phyloP scores from a whole-genome alignment of 2,797 vertebrate genomes.

The Trachurus trachurus region DNA sequence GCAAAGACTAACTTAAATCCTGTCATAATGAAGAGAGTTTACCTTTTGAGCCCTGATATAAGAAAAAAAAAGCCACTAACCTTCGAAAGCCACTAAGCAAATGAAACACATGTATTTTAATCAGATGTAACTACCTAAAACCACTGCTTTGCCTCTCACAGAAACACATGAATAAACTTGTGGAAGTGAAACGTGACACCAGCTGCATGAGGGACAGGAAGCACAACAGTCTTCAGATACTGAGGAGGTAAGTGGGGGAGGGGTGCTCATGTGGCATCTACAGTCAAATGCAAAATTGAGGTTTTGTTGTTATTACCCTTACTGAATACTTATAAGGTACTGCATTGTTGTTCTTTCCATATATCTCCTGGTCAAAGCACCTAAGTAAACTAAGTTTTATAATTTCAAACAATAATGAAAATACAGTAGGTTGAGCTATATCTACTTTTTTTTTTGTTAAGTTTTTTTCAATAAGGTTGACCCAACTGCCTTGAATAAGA shows the following conservation, averaged over 20 bases:
- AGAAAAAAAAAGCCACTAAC: background rate
- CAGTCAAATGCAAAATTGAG: conserved; percentile 78
- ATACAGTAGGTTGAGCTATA: conserved; percentile 37
- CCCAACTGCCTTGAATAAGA: conserved; percentile 65
- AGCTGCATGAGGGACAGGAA: conserved; percentile 75
- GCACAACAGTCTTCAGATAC: conserved; percentile 76
- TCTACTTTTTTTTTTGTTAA: conserved; percentile 48
- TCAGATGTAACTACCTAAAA: conserved; percentile 33
- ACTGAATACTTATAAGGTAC: conserved; percentile 72
- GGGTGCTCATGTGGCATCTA: conserved; percentile 65
- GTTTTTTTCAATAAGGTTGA: conserved; percentile 57
- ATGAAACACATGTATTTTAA: conserved; percentile 18
- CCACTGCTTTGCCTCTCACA: conserved; percentile 55
- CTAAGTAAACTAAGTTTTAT: conserved; percentile 41
- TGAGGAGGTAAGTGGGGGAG: conserved; percentile 65
- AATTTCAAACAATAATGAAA: conserved; percentile 52
- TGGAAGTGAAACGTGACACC: conserved; percentile 71
- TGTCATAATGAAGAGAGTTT: background rate
- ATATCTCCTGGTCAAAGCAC: conserved; percentile 38
- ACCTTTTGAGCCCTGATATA: background rate
- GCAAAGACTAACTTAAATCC: background rate
- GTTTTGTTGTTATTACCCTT: conserved; percentile 77
- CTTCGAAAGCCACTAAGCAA: conserved; percentile 34
- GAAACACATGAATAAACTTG: conserved; percentile 54
- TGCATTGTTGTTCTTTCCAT: conserved; percentile 68